These are phyloP conservation scores for Escarpia spicata DNA, from an alignment of 2,888 invertebrate genomes.

Conservation along the genomic window DNA sequence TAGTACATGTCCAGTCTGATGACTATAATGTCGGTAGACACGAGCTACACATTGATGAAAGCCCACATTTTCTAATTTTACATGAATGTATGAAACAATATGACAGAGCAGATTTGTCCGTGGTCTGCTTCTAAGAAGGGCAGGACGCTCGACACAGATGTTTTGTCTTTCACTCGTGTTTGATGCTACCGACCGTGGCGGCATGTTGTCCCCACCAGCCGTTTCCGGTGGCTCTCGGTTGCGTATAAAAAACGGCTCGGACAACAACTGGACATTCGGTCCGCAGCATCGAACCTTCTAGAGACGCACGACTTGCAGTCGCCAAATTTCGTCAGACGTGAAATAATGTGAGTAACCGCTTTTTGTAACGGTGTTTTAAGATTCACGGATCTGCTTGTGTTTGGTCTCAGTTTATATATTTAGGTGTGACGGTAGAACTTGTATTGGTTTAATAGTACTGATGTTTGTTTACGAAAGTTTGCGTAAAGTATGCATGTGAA, in stretches of 20 bases:
- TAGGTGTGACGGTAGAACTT: neutral
- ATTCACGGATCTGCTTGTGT: neutral
- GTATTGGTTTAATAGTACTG: neutral
- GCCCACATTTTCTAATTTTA: neutral
- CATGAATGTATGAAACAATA: neutral
- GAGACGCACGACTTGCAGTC: neutral
- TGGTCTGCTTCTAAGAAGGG: neutral
- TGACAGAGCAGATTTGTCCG: neutral
- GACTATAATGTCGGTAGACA: neutral
- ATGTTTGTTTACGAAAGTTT: neutral
- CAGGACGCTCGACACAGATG: neutral
- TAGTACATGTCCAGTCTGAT: neutral
- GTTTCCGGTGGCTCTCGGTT: neutral
- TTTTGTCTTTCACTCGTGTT: neutral
- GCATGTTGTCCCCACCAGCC: neutral
- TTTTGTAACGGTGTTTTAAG: too few species aligned
- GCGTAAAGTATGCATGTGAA: neutral
- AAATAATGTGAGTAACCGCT: neutral
- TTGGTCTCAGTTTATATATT: neutral
- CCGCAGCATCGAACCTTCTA: neutral
- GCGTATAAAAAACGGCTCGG: neutral
- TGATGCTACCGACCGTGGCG: neutral
- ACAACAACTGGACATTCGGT: slow-evolving; percentile 3
- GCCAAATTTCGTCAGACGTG: neutral
- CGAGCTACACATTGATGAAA: neutral